A percentile compares a stretch with the other conserved stretches of the same genome.
These are phyloP conservation scores for Philotrypesis tridentata DNA, from an alignment of 1,140 invertebrate genomes.

Conservation along the genomic window DNA sequence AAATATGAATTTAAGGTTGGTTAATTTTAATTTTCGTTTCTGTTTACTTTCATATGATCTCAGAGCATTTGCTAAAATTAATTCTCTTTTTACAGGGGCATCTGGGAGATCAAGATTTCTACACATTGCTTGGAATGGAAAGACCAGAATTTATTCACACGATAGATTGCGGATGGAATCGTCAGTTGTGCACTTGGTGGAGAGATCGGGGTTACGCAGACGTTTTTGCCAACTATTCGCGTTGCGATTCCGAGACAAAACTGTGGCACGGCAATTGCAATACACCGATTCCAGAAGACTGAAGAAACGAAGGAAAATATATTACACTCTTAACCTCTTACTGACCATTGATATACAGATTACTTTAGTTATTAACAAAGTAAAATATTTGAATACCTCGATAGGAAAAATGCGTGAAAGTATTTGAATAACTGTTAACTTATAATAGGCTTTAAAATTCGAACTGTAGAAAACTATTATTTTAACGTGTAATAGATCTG, in stretches of 20 bases:
- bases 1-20: conserved; percentile 81
- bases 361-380: neutral
- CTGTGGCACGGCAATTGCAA: conserved; percentile 92
- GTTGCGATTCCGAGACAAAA: conserved; percentile 81
- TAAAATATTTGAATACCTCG: neutral
- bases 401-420: neutral
- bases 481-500: neutral
- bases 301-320: neutral
- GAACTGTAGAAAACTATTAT: neutral
- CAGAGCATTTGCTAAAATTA: no score
- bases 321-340: neutral
- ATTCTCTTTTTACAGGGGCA: conserved; percentile 78
- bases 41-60: neutral
- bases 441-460: neutral
- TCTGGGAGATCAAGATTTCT: conserved; percentile 92
- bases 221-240: conserved; percentile 85
- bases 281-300: conserved; percentile 80
- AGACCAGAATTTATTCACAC: conserved; percentile 84
- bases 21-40: neutral
- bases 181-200: conserved; percentile 91
- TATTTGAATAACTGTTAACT: neutral
- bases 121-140: conserved; percentile 84
- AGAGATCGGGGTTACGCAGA: conserved; percentile 84
- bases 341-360: neutral
- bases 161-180: conserved; percentile 88